These are phyloP conservation scores for Antechinus flavipes DNA, from an alignment of 2,113 vertebrate species.

Conservation along the genomic window DNA sequence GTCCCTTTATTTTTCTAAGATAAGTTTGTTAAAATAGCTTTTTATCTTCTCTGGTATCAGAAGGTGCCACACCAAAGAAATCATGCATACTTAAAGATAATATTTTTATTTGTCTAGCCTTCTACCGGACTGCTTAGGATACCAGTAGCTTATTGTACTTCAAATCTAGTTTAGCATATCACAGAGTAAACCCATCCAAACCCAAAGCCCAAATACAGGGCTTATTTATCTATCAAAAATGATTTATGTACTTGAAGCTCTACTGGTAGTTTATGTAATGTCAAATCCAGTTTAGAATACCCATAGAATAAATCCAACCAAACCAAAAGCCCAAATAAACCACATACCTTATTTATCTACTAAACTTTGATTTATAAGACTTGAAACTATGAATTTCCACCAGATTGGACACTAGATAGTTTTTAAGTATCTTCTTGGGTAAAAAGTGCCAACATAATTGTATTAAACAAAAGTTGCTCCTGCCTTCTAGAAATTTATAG, in stretches of 20 bases:
- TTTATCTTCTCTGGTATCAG: background rate
- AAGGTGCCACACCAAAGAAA: background rate
- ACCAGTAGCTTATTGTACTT: background rate
- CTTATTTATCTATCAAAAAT: too few species aligned
- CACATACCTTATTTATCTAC: background rate
- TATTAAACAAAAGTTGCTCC: background rate
- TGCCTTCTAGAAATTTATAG: background rate
- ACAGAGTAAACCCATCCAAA: too few species aligned
- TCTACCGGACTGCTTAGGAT: background rate
- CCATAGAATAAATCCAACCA: background rate
- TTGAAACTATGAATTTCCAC: background rate
- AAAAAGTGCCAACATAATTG: background rate
- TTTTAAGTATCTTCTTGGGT: background rate
- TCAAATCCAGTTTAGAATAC: background rate
- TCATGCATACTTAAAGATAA: background rate
- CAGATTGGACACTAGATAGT: background rate
- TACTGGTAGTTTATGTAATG: background rate
- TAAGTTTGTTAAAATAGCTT: background rate
- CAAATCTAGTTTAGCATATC: too few species aligned
- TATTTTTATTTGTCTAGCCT: background rate
- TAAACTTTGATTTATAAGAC: background rate
- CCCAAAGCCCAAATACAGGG: too few species aligned
- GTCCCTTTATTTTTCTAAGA: background rate
- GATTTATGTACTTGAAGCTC: too few species aligned
- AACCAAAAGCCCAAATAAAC: background rate